A percentile compares a stretch with the other conserved stretches of the same genome.
These are phyloP conservation scores for Bembecia ichneumoniformis DNA, from an alignment of 2,888 invertebrate genomes.

Conservation along the genomic window DNA sequence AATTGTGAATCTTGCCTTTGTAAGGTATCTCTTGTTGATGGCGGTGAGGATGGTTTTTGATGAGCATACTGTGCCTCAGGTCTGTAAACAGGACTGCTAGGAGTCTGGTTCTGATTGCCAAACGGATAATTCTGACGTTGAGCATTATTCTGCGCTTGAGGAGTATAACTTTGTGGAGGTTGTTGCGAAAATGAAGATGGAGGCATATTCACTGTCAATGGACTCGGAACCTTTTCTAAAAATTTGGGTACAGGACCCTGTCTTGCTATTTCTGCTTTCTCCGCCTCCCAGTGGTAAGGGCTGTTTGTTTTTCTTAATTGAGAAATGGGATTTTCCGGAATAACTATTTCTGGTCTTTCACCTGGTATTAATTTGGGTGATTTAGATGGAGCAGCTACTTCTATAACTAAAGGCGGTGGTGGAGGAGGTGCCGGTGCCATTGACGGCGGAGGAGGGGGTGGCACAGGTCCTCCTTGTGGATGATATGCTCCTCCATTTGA, in stretches of 20 bases:
- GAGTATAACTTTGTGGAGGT: constrained; percentile 43
- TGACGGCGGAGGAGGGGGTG: constrained; percentile 60
- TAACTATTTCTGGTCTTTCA: constrained; percentile 81
- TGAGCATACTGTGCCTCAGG: constrained; percentile 64
- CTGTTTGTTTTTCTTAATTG: constrained; percentile 78
- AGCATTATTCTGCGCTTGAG: constrained; percentile 38
- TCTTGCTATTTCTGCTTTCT: constrained; percentile 69
- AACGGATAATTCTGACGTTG: constrained; percentile 33
- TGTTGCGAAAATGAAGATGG: constrained; percentile 52
- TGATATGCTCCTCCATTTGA: constrained; percentile 11
- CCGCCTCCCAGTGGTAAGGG: constrained; percentile 76
- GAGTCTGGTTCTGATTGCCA: constrained; percentile 37
- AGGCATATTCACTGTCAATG: constrained; percentile 59
- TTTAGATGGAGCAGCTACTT: constrained; percentile 49
- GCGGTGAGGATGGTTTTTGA: constrained; percentile 48
- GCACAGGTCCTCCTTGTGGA: constrained; percentile 35
- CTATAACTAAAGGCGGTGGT: constrained; percentile 73
- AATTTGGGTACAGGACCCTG: constrained; percentile 63
- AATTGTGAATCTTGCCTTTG: constrained; percentile 66
- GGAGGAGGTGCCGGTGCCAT: constrained; percentile 59
- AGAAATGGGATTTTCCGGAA: constrained; percentile 81
- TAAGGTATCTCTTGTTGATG: constrained; percentile 47
- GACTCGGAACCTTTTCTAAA: constrained; percentile 59
- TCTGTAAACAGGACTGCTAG: constrained; percentile 60
- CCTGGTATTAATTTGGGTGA: constrained; percentile 70